Evolutionary conservation across 2,113 vertebrate genomes (phyloP).

Genomic region (Microtus montanus): DNA sequence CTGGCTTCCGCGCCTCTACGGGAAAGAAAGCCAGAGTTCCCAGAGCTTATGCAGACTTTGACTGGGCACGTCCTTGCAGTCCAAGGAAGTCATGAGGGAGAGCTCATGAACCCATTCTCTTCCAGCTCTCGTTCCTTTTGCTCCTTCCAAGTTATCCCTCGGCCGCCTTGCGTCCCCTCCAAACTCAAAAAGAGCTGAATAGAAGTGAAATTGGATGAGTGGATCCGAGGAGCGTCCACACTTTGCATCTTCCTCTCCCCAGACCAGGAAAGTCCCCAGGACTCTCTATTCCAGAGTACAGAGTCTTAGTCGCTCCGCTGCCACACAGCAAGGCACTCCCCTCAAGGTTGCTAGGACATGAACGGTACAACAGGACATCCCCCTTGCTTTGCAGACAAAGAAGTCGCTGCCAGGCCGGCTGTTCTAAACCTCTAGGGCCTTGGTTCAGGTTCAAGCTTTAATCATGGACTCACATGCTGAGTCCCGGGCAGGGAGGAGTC

Average conservation of each 20-base stretch:
- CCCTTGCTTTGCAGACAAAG: slow-evolving; percentile 53
- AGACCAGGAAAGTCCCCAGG: not conserved
- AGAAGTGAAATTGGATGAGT: not conserved
- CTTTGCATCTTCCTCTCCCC: not conserved
- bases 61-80: not conserved
- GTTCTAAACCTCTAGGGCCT: not conserved
- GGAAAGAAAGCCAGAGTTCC: not conserved
- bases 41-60: not conserved
- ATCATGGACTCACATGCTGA: not conserved
- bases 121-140: not conserved
- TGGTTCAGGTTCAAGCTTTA: not conserved
- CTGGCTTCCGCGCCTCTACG: not conserved
- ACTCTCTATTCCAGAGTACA: not conserved
- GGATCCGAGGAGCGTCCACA: not conserved
- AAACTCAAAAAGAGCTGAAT: not conserved
- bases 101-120: not conserved
- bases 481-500: not conserved
- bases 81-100: not conserved
- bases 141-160: not conserved
- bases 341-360: not conserved
- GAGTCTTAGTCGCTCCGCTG: not conserved
- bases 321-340: not conserved
- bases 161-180: not conserved
- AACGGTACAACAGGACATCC: not conserved
- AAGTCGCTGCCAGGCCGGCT: not conserved